A percentile compares a stretch with the other conserved stretches of the same genome.
phyloP scores from a whole-genome alignment of 2,113 vertebrate genomes.

The Diadophis punctatus region DNA sequence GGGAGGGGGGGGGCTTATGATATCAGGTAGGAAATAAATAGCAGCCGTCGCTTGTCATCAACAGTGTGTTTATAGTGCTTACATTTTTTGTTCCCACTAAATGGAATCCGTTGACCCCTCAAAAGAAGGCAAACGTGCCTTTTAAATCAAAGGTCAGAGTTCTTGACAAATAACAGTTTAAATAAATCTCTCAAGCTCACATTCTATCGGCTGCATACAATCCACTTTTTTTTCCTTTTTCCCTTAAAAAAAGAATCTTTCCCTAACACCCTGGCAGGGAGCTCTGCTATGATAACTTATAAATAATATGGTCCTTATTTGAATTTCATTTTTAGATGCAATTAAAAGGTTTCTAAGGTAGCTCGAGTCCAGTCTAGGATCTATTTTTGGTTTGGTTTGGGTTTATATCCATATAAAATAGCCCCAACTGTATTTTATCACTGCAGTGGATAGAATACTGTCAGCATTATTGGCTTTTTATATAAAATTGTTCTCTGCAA shows the following conservation, averaged over 20 bases:
- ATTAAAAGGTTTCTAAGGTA: not conserved
- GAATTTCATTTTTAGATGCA: not conserved
- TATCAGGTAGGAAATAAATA: not conserved
- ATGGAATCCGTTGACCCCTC: conserved; percentile 10
- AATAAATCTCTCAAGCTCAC: not conserved
- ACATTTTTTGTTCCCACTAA: conserved; percentile 22
- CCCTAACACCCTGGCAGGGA: not conserved
- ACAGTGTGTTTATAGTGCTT: not conserved
- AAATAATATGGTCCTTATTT: not conserved
- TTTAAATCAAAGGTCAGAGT: conserved; percentile 8
- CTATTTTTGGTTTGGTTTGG: not conserved
- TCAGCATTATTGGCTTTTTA: not conserved
- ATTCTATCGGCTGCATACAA: not conserved
- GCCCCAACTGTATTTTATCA: not conserved
- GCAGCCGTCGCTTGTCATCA: conserved; percentile 11
- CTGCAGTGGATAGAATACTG: not conserved
- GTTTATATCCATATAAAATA: not conserved
- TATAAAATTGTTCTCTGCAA: not conserved
- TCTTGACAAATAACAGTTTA: not conserved
- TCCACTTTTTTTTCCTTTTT: not conserved
- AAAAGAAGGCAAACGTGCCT: conserved; percentile 27
- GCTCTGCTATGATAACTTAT: not conserved
- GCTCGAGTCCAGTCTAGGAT: conserved; percentile 7
- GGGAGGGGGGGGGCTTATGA: not conserved
- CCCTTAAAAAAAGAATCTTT: not conserved